Base-by-base conservation (phyloP, 2,113 vertebrate genomes). In the Panthera leo region DNA sequence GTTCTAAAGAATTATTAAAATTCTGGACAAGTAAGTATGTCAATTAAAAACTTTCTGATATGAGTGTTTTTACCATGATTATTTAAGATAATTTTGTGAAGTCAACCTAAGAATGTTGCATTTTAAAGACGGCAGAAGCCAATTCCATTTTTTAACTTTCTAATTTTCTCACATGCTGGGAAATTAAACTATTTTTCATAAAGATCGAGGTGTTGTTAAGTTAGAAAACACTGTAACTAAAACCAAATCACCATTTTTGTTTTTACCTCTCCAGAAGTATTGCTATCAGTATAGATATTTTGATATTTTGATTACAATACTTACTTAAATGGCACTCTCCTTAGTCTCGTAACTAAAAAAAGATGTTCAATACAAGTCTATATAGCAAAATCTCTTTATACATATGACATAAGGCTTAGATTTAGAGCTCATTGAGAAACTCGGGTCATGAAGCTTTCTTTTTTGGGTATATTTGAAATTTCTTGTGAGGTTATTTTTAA, bases 151-250 rank as follows among this genome's bases (percentile, higher is more conserved):
- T 9, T 39, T 63, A 53, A 91, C 63, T 63, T 91, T 75, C 6
- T 75, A 63, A 86, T 86, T 80, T 95, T 87, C 15, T 45, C 83
- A 68, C 63, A 21, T 19, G 1, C 78, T 92, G 85, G 1, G 21
- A 70, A 94, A 65, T 83, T 75, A 79, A 94, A 89, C 67, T 91
- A 39, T 68, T 97, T 93, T 93, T 75, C 16, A 2, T 53, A 36
- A 86, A 70, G 18, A 71, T 31, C 0, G 90, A 91, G 19, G 2
- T 21, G 82, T 89, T 68, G 2, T 48, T 63, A 91, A 76, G 25
- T 63, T 76, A 65, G 25, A 93, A 89, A 80, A 84, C 23, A 45
- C 34, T 85, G 3, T 27, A 79, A 27, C 19, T 91, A 36, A 73
- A 83, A 36, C 75, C 53, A 10, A 83, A 2, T 0, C 29, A 87